Base-by-base conservation (phyloP, 2,797 vertebrate species). In the Sebastes matsubarae region DNA sequence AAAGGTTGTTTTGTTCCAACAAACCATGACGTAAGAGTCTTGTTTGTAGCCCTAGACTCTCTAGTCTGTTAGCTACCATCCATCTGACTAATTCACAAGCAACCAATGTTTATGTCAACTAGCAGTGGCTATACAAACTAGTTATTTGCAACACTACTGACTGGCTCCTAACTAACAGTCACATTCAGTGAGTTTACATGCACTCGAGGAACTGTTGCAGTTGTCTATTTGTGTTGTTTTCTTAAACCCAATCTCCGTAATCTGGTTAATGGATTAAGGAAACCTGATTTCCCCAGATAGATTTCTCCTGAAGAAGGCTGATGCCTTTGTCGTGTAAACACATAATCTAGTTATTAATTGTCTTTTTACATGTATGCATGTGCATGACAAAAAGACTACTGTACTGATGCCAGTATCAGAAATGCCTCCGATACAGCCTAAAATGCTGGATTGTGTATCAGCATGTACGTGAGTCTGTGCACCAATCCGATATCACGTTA, bases 401-500 rank as follows among this genome's bases (percentile, higher is more conserved):
- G 12, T 38, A 13, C 36, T 38, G 36, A 38, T 38, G 36, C 36
- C 12, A 38, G 36, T 38, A 38, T 38, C 36, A 38, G 12, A 38
- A 38, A 38, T 0, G 12, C 12, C 36, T 0, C 36, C 5, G 36
- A 38, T 14, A 38, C 36, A 38, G 36, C 36, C 36, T 38, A 38
- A 38, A 38, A 38, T 38, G 36, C 36, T 38, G 36, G 36, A 38
- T 0, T 38, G 0, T 38, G 36, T 38, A 13, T 38, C 5, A 38
- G 36, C 36, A 38, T 38, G 0, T 14, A 38, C 36, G 12, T 0
- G 0, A 38, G 36, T 38, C 36, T 38, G 0, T 38, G 36, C 36
- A 38, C 36, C 36, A 38, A 38, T 38, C 36, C 12, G 36, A 38
- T 38, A 38, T 38, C 36, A 14, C 5, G 36, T 14, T 38, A 38